Evolutionary conservation across 2,113 vertebrate species (phyloP).

Genomic region (Corythornis madagascariensis): DNA sequence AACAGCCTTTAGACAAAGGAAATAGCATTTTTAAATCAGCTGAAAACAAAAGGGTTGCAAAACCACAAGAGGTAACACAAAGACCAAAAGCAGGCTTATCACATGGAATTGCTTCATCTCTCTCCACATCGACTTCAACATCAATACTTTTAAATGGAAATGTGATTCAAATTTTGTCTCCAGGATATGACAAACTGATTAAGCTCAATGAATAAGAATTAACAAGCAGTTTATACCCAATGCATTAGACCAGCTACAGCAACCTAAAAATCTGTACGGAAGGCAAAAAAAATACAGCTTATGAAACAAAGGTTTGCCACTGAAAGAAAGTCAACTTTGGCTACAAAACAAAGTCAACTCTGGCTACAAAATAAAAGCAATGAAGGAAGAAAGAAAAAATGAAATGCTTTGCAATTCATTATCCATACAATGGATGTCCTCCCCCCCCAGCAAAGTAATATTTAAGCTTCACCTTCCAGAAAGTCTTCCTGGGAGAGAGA

Average conservation of each 20-base stretch:
- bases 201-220: constrained; percentile 25
- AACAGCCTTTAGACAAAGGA: constrained; percentile 13
- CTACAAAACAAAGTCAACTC: neutral
- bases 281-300: neutral
- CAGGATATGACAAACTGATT: constrained; percentile 29
- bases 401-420: neutral
- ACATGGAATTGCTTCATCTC: neutral
- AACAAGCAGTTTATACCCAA: neutral
- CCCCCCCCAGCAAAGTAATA: neutral
- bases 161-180: constrained; percentile 20
- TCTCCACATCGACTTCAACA: neutral
- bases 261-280: neutral
- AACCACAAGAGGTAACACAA: neutral
- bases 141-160: constrained; percentile 37
- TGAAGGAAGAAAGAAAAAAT: neutral
- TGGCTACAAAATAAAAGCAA: neutral
- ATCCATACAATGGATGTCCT: neutral
- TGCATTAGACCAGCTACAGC: neutral
- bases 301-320: neutral
- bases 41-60: constrained; percentile 45
- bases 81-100: neutral
- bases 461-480: neutral
- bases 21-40: constrained; percentile 22
- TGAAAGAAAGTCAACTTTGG: neutral
- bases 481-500: neutral